phyloP scores from a whole-genome alignment of 2,888 invertebrate genomes.

The Sthenelais limicola region DNA sequence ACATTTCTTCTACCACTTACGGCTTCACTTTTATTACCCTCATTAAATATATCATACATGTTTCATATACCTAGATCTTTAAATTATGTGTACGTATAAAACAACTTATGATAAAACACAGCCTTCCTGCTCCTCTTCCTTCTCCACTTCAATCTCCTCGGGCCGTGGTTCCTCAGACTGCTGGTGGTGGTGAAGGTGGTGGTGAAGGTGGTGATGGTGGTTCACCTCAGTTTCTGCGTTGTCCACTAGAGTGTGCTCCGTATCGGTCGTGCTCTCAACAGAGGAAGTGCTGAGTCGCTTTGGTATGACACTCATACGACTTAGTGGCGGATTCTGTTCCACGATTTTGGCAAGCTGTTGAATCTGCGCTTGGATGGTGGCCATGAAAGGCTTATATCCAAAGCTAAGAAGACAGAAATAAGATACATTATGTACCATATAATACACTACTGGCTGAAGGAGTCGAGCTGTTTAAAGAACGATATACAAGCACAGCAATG shows the following conservation, averaged over 20 bases:
- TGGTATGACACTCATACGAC: constrained; percentile 40
- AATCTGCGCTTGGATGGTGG: constrained; percentile 63
- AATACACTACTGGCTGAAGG: no score
- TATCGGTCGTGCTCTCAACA: constrained; percentile 40
- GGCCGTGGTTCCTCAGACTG: background rate
- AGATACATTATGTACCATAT: no score
- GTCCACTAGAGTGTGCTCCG: constrained; percentile 29
- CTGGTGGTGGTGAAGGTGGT: no score
- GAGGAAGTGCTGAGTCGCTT: constrained; percentile 51
- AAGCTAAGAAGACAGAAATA: constrained; percentile 55
- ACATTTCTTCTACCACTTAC: no score
- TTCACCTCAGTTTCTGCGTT: constrained; percentile 5
- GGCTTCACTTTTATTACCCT: no score
- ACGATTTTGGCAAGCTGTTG: constrained; percentile 61
- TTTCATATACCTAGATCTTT: no score
- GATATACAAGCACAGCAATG: no score
- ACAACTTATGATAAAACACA: constrained; percentile 29
- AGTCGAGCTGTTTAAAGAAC: no score
- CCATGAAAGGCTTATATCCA: constrained; percentile 70
- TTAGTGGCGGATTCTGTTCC: constrained; percentile 61
- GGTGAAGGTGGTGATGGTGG: background rate
- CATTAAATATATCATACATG: no score
- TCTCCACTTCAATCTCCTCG: background rate
- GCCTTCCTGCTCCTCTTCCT: constrained; percentile 30
- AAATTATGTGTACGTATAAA: no score